Conservation (phyloP, 2,113 vertebrate species). For the Rhegmatorhina hoffmannsi region DNA sequence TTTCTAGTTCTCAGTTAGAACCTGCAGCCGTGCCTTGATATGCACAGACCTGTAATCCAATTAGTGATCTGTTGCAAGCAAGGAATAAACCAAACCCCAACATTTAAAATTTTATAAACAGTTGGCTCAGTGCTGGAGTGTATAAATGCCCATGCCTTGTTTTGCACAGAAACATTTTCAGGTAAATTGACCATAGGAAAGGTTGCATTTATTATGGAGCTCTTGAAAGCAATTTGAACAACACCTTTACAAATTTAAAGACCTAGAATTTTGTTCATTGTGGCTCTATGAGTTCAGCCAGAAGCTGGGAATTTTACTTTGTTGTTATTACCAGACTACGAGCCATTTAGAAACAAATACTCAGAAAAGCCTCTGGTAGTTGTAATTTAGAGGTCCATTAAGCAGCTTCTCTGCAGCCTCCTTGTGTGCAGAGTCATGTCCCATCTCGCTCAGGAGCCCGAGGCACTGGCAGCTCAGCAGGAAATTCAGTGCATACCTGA, state of each 20-base stretch:
- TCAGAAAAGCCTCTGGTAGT: conserved; percentile 1
- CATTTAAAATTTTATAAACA: neutral
- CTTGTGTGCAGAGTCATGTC: conserved; percentile 57
- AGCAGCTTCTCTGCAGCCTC: neutral
- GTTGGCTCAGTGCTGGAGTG: neutral
- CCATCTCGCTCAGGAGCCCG: conserved; percentile 53
- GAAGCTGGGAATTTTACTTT: neutral
- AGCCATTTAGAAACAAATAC: neutral
- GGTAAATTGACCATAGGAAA: neutral
- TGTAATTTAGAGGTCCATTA: conserved; percentile 50
- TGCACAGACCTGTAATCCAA: neutral
- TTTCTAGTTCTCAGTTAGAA: neutral
- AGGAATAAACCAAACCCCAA: neutral
- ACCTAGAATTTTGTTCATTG: neutral
- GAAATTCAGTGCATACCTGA: conserved; percentile 64
- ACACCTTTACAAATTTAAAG: neutral
- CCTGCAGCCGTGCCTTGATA: neutral
- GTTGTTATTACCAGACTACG: neutral
- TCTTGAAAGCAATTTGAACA: neutral
- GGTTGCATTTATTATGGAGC: neutral
- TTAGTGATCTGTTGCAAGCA: neutral
- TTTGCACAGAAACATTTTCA: neutral
- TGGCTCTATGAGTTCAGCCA: neutral
- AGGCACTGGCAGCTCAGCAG: conserved; percentile 41
- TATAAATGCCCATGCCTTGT: neutral